Conservation (phyloP, 2,888 invertebrate species). For the Amiota communis region DNA sequence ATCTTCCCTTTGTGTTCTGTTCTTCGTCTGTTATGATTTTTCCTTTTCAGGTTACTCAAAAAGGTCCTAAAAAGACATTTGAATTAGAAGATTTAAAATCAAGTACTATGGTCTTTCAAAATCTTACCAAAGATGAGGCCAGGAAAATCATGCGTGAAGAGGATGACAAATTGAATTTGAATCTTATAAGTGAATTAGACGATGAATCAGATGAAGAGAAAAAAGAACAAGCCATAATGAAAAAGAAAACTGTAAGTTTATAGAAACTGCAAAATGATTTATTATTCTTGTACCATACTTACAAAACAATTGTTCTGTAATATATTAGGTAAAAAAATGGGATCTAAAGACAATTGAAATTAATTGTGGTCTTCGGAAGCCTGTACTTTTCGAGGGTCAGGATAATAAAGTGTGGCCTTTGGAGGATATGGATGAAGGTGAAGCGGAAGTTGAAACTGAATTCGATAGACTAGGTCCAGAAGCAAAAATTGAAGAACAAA, state of each 20-base stretch:
- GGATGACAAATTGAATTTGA: neutral
- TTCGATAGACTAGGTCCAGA: neutral
- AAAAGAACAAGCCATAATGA: neutral
- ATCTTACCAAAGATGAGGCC: constrained; percentile 43
- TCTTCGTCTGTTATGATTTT: too few relatives aligned
- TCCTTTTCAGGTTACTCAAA: constrained; percentile 43
- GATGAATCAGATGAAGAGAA: neutral
- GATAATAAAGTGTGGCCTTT: neutral
- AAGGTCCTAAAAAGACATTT: constrained; percentile 41
- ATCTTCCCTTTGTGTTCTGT: neutral
- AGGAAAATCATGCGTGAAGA: constrained; percentile 44
- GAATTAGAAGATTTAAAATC: constrained; percentile 46
- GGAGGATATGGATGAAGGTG: neutral
- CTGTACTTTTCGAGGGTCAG: neutral
- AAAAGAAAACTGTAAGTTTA: neutral
- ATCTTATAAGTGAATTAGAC: neutral
- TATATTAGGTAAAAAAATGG: constrained; percentile 31
- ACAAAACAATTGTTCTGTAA: neutral
- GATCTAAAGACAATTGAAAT: constrained; percentile 40
- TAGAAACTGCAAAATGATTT: neutral
- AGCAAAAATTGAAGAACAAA: neutral
- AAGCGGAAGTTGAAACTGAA: neutral
- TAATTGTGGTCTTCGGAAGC: constrained; percentile 32
- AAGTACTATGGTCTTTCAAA: constrained; percentile 40
- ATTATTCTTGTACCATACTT: too few relatives aligned